Percentiles rank a stretch among this genome's conserved stretches.
Conservation (phyloP, 2,888 invertebrate species). For the Drosophila hamatofila region DNA sequence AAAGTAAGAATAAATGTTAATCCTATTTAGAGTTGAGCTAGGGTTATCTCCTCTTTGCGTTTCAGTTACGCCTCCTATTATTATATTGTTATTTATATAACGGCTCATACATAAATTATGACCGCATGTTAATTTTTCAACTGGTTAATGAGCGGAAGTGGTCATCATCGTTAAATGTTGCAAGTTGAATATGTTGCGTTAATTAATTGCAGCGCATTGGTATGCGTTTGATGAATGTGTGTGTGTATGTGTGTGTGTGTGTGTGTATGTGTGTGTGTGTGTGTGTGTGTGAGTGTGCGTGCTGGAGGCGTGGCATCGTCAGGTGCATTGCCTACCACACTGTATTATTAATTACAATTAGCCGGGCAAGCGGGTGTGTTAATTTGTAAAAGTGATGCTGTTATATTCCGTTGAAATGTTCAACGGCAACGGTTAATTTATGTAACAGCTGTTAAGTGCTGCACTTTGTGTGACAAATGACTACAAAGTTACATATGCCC, state of each 20-base stretch:
- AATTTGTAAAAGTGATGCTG: slow-evolving; percentile 73
- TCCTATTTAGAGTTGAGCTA: neutral
- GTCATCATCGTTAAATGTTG: slow-evolving; percentile 65
- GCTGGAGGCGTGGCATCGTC: slow-evolving; percentile 50
- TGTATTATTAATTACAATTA: slow-evolving; percentile 77
- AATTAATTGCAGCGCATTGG: slow-evolving; percentile 49
- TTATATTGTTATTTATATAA: slow-evolving; percentile 34
- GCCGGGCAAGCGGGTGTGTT: slow-evolving; percentile 51
- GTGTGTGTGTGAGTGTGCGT: neutral
- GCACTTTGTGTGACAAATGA: slow-evolving; percentile 70
- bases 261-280: neutral
- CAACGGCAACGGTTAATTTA: slow-evolving; percentile 65
- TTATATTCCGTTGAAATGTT: slow-evolving; percentile 62
- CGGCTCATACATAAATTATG: slow-evolving; percentile 62
- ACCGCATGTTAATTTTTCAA: slow-evolving; percentile 72
- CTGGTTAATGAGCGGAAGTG: slow-evolving; percentile 79
- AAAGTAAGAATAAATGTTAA: neutral
- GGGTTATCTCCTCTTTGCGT: neutral
- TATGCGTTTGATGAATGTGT: slow-evolving; percentile 10
- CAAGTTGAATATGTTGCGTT: slow-evolving; percentile 58
- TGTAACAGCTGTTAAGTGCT: slow-evolving; percentile 72
- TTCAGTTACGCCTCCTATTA: slow-evolving; percentile 17
- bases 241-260: neutral
- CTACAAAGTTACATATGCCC: slow-evolving; percentile 63
- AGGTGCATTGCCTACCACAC: slow-evolving; percentile 52